Base-by-base conservation (phyloP, 2,888 invertebrate species). In the Aspidiotus destructor region DNA sequence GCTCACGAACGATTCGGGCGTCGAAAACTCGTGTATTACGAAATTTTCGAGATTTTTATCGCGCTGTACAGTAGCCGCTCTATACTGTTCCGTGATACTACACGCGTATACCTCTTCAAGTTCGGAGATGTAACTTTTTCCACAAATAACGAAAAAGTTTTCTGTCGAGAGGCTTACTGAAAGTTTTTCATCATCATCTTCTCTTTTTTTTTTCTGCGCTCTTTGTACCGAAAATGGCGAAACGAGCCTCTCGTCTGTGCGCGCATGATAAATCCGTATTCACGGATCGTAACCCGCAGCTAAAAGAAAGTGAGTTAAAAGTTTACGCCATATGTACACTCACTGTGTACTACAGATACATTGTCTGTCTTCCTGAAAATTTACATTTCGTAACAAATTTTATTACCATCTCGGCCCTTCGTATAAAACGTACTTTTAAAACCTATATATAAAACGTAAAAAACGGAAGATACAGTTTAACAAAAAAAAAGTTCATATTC, bases 191-290 rank as follows among this genome's bases (percentile, higher is more conserved):
- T 48, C n/a, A 11, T 48, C 48, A n/a, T 48, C n/a, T 48, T 48
- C 6, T 48, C 6, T 48, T 48, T 48, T n/a, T 48, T 48, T n/a
- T n/a, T 48, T 11, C 6, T 6, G 11, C 6, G 48, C n/a, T 48
- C n/a, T n/a, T 48, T 48, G 10, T 11, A 48, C 28, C 28, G 6
- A 48, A 48, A 48, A 48, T 48, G 48, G n/a, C 48, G 48, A 48
- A 48, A 48, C 48, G n/a, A 48, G 48, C 48, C n/a, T 48, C n/a
- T 48, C 48, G 48, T 48, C 48, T 48, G n/a, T 48, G n/a, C 48
- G 48, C n/a, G 48, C 48, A n/a, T n/a, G 48, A 48, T 48, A 48
- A 48, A 48, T 48, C 48, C 48, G 48, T 48, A 48, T 48, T 48
- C n/a, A 48, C 48, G 48, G 48, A n/a, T 48, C 48, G 48, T 48